Conservation (phyloP, 2,888 invertebrate species). For the Zaprionus bogoriensis region DNA sequence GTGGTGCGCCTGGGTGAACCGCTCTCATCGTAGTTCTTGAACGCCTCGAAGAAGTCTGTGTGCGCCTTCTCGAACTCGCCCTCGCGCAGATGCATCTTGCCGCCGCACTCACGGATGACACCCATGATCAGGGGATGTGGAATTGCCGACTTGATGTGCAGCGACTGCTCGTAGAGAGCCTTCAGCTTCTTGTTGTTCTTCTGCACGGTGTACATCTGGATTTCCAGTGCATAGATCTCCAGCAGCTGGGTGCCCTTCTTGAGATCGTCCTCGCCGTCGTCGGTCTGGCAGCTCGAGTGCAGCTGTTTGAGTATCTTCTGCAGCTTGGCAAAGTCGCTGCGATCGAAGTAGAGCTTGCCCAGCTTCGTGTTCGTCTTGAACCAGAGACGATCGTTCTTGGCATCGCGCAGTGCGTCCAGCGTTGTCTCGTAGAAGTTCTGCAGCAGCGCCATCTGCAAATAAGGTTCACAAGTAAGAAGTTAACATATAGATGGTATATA, state of each 20-base stretch:
- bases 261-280: constrained; percentile 98
- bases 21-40: constrained; percentile 99
- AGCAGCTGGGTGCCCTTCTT: constrained; percentile 98
- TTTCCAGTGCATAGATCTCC: constrained; percentile 99
- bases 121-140: constrained; percentile 99
- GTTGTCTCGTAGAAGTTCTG: constrained; percentile 99
- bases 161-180: constrained; percentile 97
- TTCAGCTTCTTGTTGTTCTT: constrained; percentile 99
- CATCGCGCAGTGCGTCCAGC: constrained; percentile 96
- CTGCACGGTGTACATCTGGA: constrained; percentile 99
- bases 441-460: constrained; percentile 93
- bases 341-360: constrained; percentile 98
- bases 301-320: constrained; percentile 98
- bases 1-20: constrained; percentile 98
- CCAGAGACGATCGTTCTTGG: constrained; percentile 99
- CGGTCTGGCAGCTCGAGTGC: constrained; percentile 98
- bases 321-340: constrained; percentile 96
- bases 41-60: constrained; percentile 99
- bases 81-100: constrained; percentile 99
- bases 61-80: constrained; percentile 99
- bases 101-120: constrained; percentile 99
- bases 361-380: constrained; percentile 99
- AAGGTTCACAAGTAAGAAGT: too few species aligned
- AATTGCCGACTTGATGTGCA: constrained; percentile 99
- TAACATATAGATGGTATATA: too few species aligned